These are phyloP conservation scores for Aphrocallistes beatrix DNA, from an alignment of 37 sponge, comb jelly and placozoan genomes.

Conservation along the genomic window DNA sequence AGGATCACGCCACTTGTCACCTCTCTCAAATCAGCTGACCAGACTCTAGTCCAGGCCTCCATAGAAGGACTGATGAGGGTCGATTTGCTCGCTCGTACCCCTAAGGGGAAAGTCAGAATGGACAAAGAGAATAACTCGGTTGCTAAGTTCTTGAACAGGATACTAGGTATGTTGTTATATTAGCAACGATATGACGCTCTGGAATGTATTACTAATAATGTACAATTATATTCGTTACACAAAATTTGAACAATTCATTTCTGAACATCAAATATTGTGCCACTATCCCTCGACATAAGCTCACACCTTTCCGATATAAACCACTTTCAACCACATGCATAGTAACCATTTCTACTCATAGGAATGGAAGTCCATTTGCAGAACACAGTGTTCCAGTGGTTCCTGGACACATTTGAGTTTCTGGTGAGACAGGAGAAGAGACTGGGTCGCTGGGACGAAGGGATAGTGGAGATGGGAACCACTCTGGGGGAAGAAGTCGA, in stretches of 20 bases:
- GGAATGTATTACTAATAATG: too few relatives aligned
- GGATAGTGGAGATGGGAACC: conserved; percentile 43
- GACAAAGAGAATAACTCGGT: conserved; percentile 38
- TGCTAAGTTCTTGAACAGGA: conserved; percentile 39
- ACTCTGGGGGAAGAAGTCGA: neutral
- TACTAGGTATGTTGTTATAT: conserved; percentile 37
- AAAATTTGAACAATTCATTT: too few relatives aligned
- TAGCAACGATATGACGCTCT: too few relatives aligned
- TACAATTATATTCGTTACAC: too few relatives aligned
- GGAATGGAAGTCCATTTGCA: conserved; percentile 74
- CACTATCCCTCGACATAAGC: too few relatives aligned
- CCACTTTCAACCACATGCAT: too few relatives aligned
- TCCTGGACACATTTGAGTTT: conserved; percentile 55
- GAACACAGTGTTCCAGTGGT: conserved; percentile 74
- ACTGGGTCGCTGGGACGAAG: conserved; percentile 61
- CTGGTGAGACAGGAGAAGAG: conserved; percentile 54
- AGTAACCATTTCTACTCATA: too few relatives aligned
- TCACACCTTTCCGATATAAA: too few relatives aligned
- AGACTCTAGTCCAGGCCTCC: neutral
- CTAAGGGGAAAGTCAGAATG: neutral
- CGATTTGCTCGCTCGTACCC: neutral
- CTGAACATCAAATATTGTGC: too few relatives aligned
- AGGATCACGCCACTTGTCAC: neutral
- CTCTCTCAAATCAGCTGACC: neutral
- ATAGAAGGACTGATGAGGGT: neutral